Evolutionary conservation across 1,140 invertebrate genomes (phyloP), one percentile per base, ranked within the genome.

Genomic region (Nebria ingens): DNA sequence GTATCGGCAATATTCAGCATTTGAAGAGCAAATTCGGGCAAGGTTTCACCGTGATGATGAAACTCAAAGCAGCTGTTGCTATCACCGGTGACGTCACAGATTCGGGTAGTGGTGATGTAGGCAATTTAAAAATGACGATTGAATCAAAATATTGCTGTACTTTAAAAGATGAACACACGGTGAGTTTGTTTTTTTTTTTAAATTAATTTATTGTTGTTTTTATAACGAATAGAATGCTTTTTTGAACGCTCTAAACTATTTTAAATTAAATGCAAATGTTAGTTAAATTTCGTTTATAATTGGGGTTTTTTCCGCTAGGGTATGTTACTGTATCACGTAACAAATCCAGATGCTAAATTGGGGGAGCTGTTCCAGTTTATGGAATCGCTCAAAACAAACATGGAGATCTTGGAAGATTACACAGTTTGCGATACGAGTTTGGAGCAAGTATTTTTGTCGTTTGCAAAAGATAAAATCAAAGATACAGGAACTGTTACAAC

Each of bases 391-490:
- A 72, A 71, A 58, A 21, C 56, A 1, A 59, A 56, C 11, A 70
- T 71, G 34, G 68, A 76, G 29, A 23, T 64, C 1, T 50, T 73
- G 22, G 80, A 82, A 62, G 81, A 83, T 61, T 84, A 83, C 61
- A 76, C 75, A 6, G 68, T 85, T 2, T 76, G 76, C 55, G 80
- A 84, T 62, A 83, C 82, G 4, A 81, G 80, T 12, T 65, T 85
- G 20, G 82, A 85, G 61, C 78, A 83, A 70, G 78, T 83, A 15
- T 73, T 73, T 21, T 54, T 73, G 2, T 64, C 67, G 13, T 71
- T 73, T 64, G 71, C 71, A 4, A 45, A 45, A 17, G 40, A 45
- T 9, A 45, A 45, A 45, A 17, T 12, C 15, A 6, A n/a, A 9
- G 25, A 9, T 34, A 34, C 25, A n/a, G 25, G 25, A n/a, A n/a